These are phyloP conservation scores for Drosophila atripex DNA, from an alignment of 2,888 invertebrate species.

Conservation along the genomic window DNA sequence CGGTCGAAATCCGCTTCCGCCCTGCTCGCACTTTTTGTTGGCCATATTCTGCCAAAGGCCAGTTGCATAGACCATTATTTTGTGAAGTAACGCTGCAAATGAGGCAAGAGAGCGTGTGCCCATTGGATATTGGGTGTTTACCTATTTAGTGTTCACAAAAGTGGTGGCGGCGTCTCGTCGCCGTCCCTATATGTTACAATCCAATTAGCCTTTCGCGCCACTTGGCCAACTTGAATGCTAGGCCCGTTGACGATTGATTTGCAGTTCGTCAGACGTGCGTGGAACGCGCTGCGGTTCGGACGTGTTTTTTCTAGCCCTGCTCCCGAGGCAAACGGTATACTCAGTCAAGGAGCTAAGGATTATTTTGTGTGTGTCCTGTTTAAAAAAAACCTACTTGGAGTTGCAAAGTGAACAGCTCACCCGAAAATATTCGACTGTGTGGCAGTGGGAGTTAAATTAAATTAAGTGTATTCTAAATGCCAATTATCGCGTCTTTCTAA, in stretches of 20 bases:
- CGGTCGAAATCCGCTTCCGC: slow-evolving; percentile 53
- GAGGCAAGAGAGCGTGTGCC: slow-evolving; percentile 46
- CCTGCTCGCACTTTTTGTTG: slow-evolving; percentile 54
- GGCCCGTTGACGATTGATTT: slow-evolving; percentile 60
- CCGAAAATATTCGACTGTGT: not conserved
- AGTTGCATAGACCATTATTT: slow-evolving; percentile 10
- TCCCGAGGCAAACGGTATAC: slow-evolving; percentile 2
- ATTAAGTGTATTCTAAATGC: slow-evolving; percentile 56
- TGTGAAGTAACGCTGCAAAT: slow-evolving; percentile 58
- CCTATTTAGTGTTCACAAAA: not conserved
- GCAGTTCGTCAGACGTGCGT: slow-evolving; percentile 80
- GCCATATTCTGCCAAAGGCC: slow-evolving; percentile 61
- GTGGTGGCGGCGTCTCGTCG: slow-evolving; percentile 38
- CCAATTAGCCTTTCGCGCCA: slow-evolving; percentile 80
- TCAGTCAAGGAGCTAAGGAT: slow-evolving; percentile 13
- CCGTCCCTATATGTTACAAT: slow-evolving; percentile 80
- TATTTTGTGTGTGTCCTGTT: slow-evolving; percentile 48
- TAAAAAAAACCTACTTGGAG: slow-evolving; percentile 1
- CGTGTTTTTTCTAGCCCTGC: slow-evolving; percentile 66
- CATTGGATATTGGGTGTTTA: slow-evolving; percentile 41
- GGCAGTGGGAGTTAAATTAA: slow-evolving; percentile 28
- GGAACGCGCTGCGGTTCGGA: slow-evolving; percentile 82
- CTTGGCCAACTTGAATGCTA: slow-evolving; percentile 48
- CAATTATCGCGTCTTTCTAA: slow-evolving; percentile 68
- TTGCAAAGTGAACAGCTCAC: slow-evolving; percentile 3